Evolutionary conservation across 2,888 invertebrate species (phyloP), one percentile per base, ranked within the genome.

Genomic region (Electrophaes corylata): DNA sequence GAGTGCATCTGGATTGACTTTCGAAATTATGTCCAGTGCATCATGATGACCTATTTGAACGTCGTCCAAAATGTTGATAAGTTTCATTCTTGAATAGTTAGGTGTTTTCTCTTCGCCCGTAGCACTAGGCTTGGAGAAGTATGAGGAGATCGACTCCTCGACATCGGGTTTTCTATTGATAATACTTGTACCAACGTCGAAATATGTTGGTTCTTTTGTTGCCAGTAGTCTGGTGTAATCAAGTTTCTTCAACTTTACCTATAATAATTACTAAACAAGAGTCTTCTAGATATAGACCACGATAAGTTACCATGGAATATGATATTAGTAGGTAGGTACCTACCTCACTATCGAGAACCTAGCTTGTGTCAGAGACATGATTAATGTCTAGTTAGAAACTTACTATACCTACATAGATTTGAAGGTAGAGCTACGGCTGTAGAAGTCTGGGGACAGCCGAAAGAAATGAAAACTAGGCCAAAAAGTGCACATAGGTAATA

Each of bases 41-140:
- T 85, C 78, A 26, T 67, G 71, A 40, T 72, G 73, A 67, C 83
- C 72, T 26, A 91, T 69, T 45, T 78, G 76, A 2, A 88, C 65
- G 64, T 90, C 84, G 62, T 88, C 82, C 37, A 91, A 66, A 55
- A 91, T 86, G 59, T 88, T 82, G 19, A 91, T 88, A 10, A 90
- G 69, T 69, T 88, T 90, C 45, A 73, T 84, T 19, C 79, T 78
- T 1, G 86, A 78, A 66, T 73, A 86, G 55, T 75, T 78, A 31
- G 74, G 67, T 1, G 62, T 31, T 60, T 73, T 71, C 19, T 60
- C 57, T 1, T 67, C 65, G 2, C 43, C 33, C n/a, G 8, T 29
- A 46, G 10, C 14, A 19, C 23, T 65, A 2, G 67, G 58, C 61
- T 75, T 75, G 44, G 67, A 66, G 45, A 83, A 84, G 64, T 78